These are phyloP conservation scores for Buceros bicornis DNA, from an alignment of 2,797 vertebrate species.

Conservation along the genomic window DNA sequence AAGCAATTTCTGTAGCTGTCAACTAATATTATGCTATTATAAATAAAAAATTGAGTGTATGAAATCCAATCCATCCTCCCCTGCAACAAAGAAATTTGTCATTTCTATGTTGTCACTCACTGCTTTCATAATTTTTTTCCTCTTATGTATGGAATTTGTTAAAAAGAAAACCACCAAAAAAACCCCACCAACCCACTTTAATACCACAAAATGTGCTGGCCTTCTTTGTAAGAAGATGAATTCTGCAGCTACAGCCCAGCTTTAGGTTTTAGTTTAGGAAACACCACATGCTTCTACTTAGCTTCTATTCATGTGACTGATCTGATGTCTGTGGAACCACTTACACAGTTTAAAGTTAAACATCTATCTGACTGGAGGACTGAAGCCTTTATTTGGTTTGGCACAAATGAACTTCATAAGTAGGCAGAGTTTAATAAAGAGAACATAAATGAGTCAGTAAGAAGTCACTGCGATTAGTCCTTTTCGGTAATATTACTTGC, in stretches of 20 bases:
- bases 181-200: background rate
- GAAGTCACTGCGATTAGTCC: background rate
- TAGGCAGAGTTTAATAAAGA: background rate
- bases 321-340: fast-evolving
- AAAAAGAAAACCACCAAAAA: background rate
- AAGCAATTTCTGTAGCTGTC: background rate
- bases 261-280: background rate
- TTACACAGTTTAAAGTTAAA: background rate
- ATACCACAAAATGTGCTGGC: background rate
- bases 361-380: background rate
- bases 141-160: background rate
- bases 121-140: background rate
- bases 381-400: background rate
- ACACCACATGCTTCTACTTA: background rate
- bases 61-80: background rate
- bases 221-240: background rate
- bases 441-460: background rate
- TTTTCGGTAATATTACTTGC: background rate
- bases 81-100: background rate
- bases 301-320: background rate
- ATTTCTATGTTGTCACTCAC: background rate
- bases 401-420: background rate
- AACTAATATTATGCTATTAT: background rate
- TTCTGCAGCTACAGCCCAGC: background rate
- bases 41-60: background rate